These are phyloP conservation scores for Dicranocentrus wangi DNA, from an alignment of 2,888 invertebrate species.

Conservation along the genomic window DNA sequence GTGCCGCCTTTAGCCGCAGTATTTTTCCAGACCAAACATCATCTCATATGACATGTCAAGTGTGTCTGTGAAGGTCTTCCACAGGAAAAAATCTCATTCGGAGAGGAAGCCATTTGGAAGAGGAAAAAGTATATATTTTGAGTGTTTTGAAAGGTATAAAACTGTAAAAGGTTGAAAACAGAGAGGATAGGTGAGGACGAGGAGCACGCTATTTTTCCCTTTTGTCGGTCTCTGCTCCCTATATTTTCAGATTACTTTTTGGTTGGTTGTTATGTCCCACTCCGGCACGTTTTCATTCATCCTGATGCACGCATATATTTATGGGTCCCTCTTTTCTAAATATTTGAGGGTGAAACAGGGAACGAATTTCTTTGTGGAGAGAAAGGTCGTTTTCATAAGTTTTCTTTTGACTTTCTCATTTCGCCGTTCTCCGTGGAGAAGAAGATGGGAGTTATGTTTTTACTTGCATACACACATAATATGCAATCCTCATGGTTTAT, in stretches of 20 bases:
- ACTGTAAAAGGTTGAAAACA: not conserved
- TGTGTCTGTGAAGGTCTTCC: too few relatives aligned
- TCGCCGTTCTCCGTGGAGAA: not conserved
- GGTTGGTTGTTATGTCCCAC: not conserved
- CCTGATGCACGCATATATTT: conserved; percentile 23
- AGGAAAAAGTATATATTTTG: too few relatives aligned
- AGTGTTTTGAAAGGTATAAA: not conserved
- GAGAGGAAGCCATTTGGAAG: too few relatives aligned
- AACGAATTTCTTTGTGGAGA: conserved; percentile 30
- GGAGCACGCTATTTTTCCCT: not conserved
- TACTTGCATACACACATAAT: not conserved
- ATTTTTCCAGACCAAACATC: too few relatives aligned
- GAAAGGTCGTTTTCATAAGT: conserved; percentile 52
- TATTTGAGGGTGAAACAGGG: conserved; percentile 23
- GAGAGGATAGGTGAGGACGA: not conserved
- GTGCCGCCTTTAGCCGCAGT: too few relatives aligned
- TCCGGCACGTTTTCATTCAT: conserved; percentile 22
- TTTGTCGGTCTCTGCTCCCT: not conserved
- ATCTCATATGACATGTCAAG: too few relatives aligned
- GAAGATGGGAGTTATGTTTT: conserved; percentile 1
- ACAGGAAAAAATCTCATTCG: too few relatives aligned
- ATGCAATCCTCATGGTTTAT: not conserved
- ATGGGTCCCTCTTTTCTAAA: conserved; percentile 28
- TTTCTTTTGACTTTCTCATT: conserved; percentile 52
- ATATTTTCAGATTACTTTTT: conserved; percentile 1